Conservation (phyloP, 2,113 vertebrate genomes). For the Percina caprodes region DNA sequence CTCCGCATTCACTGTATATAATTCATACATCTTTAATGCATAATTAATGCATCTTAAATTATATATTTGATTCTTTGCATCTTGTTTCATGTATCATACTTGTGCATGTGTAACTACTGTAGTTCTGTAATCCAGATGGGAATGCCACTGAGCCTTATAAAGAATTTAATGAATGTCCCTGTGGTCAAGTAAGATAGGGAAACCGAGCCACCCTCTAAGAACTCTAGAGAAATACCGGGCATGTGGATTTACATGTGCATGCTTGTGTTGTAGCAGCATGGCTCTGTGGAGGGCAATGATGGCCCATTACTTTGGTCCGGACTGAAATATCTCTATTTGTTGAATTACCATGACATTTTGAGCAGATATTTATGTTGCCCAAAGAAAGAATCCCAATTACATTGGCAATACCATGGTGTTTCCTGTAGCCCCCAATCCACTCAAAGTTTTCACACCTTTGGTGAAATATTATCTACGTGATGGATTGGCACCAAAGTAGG, state of each 20-base stretch:
- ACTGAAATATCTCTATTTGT: neutral
- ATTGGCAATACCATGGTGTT: neutral
- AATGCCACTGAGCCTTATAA: conserved; percentile 28
- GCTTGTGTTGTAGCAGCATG: neutral
- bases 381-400: neutral
- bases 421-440: neutral
- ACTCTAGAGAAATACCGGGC: neutral
- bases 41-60: conserved; percentile 48
- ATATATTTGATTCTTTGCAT: conserved; percentile 31
- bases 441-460: neutral
- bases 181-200: conserved; percentile 30
- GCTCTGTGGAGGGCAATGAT: neutral
- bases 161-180: conserved; percentile 35
- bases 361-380: neutral
- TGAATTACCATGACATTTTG: neutral
- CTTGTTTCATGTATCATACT: conserved; percentile 18
- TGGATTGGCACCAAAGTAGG: neutral
- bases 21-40: conserved; percentile 40
- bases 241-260: neutral
- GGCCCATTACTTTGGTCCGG: neutral
- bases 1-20: conserved; percentile 7
- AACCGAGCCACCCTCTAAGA: conserved; percentile 7
- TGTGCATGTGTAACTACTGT: conserved; percentile 18
- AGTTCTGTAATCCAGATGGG: conserved; percentile 4
- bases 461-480: neutral